Evolutionary conservation across 2,888 invertebrate genomes (phyloP).

Genomic region (Tetragonula carbonaria): DNA sequence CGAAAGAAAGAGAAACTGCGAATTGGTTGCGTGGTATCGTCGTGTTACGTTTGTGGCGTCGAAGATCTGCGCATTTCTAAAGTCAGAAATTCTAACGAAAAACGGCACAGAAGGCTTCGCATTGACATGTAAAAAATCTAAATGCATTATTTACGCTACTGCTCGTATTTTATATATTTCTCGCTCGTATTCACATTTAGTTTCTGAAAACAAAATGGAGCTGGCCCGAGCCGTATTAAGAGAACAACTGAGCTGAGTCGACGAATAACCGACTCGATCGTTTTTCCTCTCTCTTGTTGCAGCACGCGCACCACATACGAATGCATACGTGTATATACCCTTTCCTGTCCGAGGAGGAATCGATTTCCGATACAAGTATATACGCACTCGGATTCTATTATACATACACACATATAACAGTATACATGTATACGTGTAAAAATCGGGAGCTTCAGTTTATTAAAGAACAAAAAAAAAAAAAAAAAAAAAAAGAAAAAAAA

Average conservation of each 20-base stretch:
- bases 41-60: slow-evolving; percentile 16
- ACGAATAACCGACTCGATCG: not conserved
- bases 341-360: slow-evolving; percentile 34
- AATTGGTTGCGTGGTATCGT: slow-evolving; percentile 24
- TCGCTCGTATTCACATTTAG: slow-evolving; percentile 42
- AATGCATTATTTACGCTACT: slow-evolving; percentile 73
- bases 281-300: not conserved
- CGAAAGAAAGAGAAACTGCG: slow-evolving; percentile 48
- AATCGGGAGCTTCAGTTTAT: slow-evolving; percentile 41
- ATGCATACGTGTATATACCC: not conserved
- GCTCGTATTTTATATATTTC: slow-evolving; percentile 43
- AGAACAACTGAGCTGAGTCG: not conserved
- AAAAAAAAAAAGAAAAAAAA: not conserved
- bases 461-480: slow-evolving; percentile 37
- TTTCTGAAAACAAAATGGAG: slow-evolving; percentile 33
- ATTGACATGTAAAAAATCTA: slow-evolving; percentile 81
- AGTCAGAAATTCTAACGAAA: slow-evolving; percentile 56
- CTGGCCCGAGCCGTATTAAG: slow-evolving; percentile 13
- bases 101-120: slow-evolving; percentile 71
- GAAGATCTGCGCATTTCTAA: slow-evolving; percentile 48
- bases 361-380: slow-evolving; percentile 5
- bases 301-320: not conserved
- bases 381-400: slow-evolving; percentile 37
- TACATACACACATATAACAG: slow-evolving; percentile 32
- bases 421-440: slow-evolving; percentile 47